Conservation (phyloP, 2,113 vertebrate species). For the Pedionomus torquatus region DNA sequence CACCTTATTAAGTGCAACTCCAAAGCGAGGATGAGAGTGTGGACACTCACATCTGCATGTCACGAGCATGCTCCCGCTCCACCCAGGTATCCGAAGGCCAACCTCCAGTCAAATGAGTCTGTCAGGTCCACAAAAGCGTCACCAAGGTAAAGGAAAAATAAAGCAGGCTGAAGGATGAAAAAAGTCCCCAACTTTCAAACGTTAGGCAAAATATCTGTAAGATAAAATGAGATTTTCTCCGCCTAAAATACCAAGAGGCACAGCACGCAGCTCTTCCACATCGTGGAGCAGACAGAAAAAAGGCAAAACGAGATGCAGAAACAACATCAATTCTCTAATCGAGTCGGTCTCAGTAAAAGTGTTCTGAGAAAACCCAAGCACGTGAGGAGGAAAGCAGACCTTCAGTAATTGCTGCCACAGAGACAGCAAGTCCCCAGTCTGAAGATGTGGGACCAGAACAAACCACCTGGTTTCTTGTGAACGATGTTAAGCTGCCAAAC, state of each 20-base stretch:
- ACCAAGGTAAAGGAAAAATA: not conserved
- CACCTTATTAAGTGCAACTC: not conserved
- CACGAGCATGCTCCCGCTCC: not conserved
- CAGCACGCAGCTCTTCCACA: not conserved
- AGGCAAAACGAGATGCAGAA: not conserved
- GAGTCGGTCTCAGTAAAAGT: not conserved
- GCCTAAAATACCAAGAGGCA: not conserved
- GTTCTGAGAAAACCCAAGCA: not conserved
- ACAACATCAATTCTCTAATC: not conserved
- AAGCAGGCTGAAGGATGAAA: not conserved
- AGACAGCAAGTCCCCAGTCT: not conserved
- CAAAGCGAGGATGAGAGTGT: not conserved
- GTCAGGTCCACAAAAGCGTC: not conserved
- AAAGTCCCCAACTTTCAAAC: not conserved
- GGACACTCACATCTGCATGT: rapidly evolving
- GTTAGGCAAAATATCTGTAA: not conserved
- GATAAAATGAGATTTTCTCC: not conserved
- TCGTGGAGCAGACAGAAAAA: not conserved
- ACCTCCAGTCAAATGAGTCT: not conserved
- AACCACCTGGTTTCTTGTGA: not conserved
- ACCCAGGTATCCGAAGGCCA: not conserved
- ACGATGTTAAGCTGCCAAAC: not conserved
- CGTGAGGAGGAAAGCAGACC: not conserved
- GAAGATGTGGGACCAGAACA: not conserved
- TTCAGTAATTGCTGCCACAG: not conserved